Conservation (phyloP, 2,797 vertebrate species). For the Anniella stebbinsi region DNA sequence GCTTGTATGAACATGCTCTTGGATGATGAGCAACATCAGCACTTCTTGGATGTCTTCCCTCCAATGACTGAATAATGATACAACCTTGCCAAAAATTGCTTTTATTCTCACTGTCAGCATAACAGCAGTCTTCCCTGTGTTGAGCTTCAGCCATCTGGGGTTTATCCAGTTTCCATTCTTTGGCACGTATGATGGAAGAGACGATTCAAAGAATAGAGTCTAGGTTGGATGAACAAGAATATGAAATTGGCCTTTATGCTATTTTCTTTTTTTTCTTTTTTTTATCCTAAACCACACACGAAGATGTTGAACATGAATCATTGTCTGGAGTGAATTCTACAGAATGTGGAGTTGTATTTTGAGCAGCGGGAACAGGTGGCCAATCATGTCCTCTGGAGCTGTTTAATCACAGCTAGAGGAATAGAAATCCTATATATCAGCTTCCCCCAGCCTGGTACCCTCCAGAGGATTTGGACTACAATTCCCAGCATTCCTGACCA, state of each 20-base stretch:
- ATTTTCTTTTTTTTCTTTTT: constrained; percentile 13
- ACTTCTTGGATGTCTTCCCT: not conserved
- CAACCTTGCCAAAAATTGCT: not conserved
- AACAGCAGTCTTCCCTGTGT: not conserved
- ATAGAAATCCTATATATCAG: too few relatives aligned
- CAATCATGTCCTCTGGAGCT: not conserved
- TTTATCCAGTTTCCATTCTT: constrained; percentile 18
- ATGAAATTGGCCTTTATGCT: not conserved
- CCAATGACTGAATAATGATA: constrained; percentile 16
- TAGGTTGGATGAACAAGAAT: constrained; percentile 28
- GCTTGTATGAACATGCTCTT: not conserved
- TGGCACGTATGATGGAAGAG: constrained; percentile 29
- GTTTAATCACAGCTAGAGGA: not conserved
- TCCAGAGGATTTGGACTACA: too few relatives aligned
- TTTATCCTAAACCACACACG: not conserved
- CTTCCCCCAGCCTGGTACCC: too few relatives aligned
- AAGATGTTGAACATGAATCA: not conserved
- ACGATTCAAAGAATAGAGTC: not conserved
- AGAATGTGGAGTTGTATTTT: not conserved
- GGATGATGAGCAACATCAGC: not conserved
- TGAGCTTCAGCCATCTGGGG: constrained; percentile 32
- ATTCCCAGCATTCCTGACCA: too few relatives aligned
- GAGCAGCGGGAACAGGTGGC: not conserved
- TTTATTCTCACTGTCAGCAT: not conserved
- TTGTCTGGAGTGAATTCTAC: not conserved